Evolutionary conservation across 2,888 invertebrate genomes (phyloP).

Genomic region (Leucophora obtusa): DNA sequence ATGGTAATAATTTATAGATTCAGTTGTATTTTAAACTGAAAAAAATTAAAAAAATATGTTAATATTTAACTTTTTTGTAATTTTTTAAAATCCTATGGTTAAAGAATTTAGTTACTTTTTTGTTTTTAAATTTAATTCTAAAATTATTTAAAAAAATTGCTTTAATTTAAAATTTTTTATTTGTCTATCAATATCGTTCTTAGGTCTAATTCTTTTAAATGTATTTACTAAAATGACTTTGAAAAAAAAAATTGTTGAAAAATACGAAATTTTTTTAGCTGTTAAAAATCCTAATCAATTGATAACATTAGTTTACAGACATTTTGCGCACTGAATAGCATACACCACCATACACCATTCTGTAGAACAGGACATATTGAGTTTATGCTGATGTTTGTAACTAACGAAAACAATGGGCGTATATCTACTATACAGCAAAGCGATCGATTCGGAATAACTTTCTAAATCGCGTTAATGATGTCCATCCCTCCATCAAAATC

Average conservation of each 20-base stretch:
- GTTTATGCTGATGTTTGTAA: too few species aligned
- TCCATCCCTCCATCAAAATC: too few species aligned
- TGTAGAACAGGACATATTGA: too few species aligned
- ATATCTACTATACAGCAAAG: too few species aligned
- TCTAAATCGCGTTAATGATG: too few species aligned
- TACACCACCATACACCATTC: too few species aligned
- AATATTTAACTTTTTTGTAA: neutral
- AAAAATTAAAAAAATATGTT: neutral
- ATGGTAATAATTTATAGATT: neutral
- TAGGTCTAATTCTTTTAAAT: neutral
- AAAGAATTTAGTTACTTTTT: neutral
- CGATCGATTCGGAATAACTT: too few species aligned
- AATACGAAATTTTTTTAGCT: neutral
- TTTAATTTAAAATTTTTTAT: neutral
- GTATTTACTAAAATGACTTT: neutral
- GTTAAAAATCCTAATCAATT: neutral
- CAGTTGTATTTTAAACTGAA: conserved; percentile 4
- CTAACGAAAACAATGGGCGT: too few species aligned
- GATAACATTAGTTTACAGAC: too few species aligned
- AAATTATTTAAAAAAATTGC: neutral
- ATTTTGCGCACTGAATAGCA: too few species aligned
- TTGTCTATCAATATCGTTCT: neutral
- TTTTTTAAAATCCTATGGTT: neutral
- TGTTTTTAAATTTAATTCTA: neutral
- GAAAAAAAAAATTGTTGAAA: neutral